Conservation (phyloP, 1,140 invertebrate genomes). For the Linepithema humile region DNA sequence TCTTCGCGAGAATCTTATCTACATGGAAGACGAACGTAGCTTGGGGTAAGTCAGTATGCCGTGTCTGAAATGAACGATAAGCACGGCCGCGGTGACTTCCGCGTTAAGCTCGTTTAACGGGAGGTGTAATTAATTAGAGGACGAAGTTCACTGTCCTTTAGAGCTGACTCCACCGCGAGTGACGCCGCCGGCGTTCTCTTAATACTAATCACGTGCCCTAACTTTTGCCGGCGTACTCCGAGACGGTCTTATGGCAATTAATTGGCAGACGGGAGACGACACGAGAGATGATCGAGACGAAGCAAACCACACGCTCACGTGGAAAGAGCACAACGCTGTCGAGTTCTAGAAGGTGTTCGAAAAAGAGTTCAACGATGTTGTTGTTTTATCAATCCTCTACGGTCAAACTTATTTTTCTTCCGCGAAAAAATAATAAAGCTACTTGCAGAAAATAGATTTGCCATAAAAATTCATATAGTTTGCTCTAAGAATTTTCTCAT, state of each 20-base stretch:
- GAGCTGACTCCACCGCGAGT: constrained; percentile 42
- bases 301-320: neutral
- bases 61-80: constrained; percentile 67
- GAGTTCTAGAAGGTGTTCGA: neutral
- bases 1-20: constrained; percentile 64
- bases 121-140: constrained; percentile 68
- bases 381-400: constrained; percentile 9
- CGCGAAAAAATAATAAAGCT: neutral
- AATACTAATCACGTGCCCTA: constrained; percentile 57
- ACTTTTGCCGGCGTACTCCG: constrained; percentile 46
- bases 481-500: neutral
- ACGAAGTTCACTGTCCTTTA: constrained; percentile 63
- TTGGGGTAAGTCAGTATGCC: constrained; percentile 50
- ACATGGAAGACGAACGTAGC: constrained; percentile 72
- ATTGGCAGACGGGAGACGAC: constrained; percentile 69
- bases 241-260: constrained; percentile 76
- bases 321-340: neutral
- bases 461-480: neutral
- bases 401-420: neutral
- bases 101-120: constrained; percentile 64
- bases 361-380: neutral
- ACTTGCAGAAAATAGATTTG: neutral
- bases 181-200: constrained; percentile 41
- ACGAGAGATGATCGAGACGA: constrained; percentile 36
- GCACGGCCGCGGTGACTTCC: constrained; percentile 63